Percentiles rank a stretch among this genome's conserved stretches.
Evolutionary conservation across 2,888 invertebrate genomes (phyloP).

Genomic region (Torymus auratus): DNA sequence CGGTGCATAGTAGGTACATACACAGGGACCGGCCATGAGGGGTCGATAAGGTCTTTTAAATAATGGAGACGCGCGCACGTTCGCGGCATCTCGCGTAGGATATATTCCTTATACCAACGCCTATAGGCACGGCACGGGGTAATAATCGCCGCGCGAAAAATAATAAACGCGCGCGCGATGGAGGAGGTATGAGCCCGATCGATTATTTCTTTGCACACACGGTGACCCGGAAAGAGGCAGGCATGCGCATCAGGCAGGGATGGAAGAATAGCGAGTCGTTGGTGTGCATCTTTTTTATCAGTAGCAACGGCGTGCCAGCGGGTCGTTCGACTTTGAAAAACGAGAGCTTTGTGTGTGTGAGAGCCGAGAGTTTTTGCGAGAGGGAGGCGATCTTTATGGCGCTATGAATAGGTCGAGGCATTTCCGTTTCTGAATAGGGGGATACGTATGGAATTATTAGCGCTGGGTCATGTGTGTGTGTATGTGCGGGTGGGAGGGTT

Average conservation of each 20-base stretch:
- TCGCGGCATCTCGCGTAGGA: slow-evolving; percentile 64
- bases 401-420: too few species aligned
- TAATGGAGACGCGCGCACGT: slow-evolving; percentile 63
- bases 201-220: slow-evolving; percentile 11
- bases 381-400: too few species aligned
- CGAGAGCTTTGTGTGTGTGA: too few species aligned
- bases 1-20: slow-evolving; percentile 8
- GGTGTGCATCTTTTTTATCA: too few species aligned
- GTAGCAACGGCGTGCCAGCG: too few species aligned
- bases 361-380: too few species aligned
- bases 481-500: too few species aligned
- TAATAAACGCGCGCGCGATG: background rate
- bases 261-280: too few species aligned
- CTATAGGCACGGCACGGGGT: slow-evolving; percentile 57
- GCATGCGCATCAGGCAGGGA: background rate
- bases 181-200: background rate
- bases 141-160: slow-evolving; percentile 14
- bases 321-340: too few species aligned
- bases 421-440: too few species aligned
- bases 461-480: too few species aligned
- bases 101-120: slow-evolving; percentile 62
- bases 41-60: slow-evolving; percentile 67
- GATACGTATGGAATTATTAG: too few species aligned
- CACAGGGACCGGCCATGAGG: slow-evolving; percentile 54
- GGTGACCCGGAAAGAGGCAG: slow-evolving; percentile 35